A percentile compares a stretch with the other conserved stretches of the same genome.
Evolutionary conservation across 2,888 invertebrate genomes (phyloP).

Genomic region (Eupithecia centaureata): DNA sequence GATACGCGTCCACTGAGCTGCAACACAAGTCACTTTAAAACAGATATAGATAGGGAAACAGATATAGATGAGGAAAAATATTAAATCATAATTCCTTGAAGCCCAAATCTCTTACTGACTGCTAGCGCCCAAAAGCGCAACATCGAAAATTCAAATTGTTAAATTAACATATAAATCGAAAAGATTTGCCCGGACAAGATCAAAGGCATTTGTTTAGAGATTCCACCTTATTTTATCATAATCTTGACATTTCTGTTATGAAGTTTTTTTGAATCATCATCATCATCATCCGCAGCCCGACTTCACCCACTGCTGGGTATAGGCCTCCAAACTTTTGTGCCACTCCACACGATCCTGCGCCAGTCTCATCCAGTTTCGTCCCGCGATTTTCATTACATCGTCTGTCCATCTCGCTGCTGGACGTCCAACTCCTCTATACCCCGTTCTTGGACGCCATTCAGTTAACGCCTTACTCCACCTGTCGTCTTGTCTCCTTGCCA

Average conservation of each 20-base stretch:
- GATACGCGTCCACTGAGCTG: background rate
- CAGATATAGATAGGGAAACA: background rate
- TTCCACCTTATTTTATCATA: conserved; percentile 61
- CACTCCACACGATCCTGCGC: no score
- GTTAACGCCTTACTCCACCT: no score
- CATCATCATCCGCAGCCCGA: background rate
- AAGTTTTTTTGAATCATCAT: background rate
- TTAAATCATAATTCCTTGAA: conserved; percentile 58
- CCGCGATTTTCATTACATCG: no score
- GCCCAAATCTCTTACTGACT: conserved; percentile 64
- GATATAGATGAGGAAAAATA: conserved; percentile 40
- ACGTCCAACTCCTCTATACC: no score
- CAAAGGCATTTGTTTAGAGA: conserved; percentile 80
- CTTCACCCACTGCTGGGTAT: no score
- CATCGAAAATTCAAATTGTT: conserved; percentile 76
- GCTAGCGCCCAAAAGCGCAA: conserved; percentile 61
- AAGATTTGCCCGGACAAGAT: conserved; percentile 82
- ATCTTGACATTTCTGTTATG: conserved; percentile 11
- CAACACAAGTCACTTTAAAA: background rate
- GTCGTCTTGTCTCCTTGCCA: no score
- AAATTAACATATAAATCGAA: conserved; percentile 83
- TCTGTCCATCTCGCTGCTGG: no score
- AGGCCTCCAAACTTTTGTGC: no score
- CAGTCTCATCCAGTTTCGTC: no score
- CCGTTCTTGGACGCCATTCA: no score